Percentiles rank a stretch among this genome's conserved stretches.
These are phyloP conservation scores for Formica aserva DNA, from an alignment of 2,888 invertebrate species.

Conservation along the genomic window DNA sequence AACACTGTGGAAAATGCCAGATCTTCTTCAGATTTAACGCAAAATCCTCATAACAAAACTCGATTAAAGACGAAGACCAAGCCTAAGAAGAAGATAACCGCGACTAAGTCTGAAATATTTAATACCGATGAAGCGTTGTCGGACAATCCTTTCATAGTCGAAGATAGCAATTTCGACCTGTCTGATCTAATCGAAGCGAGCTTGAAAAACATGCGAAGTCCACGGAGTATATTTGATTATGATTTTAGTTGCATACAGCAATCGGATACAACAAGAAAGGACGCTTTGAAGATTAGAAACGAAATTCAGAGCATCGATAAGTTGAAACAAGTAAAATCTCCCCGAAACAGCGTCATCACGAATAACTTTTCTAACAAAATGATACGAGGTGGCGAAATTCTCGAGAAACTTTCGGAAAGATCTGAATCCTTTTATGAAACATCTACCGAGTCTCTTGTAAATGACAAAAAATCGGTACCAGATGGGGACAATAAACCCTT, in stretches of 20 bases:
- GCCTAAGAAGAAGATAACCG: slow-evolving; percentile 56
- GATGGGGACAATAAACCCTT: not conserved
- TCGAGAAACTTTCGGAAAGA: slow-evolving; percentile 68
- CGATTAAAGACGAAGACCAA: slow-evolving; percentile 41
- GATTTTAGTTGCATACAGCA: slow-evolving; percentile 60
- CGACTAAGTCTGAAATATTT: slow-evolving; percentile 63
- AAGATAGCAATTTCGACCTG: slow-evolving; percentile 58
- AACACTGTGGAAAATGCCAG: not conserved
- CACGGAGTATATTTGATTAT: slow-evolving; percentile 67
- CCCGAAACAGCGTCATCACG: not conserved
- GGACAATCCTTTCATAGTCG: slow-evolving; percentile 13
- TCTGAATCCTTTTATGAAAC: slow-evolving; percentile 60
- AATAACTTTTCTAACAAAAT: slow-evolving; percentile 13
- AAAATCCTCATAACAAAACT: not conserved
- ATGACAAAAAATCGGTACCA: not conserved
- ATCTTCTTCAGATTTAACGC: not conserved
- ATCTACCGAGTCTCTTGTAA: slow-evolving; percentile 49
- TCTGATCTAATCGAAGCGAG: slow-evolving; percentile 69
- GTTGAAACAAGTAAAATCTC: not conserved
- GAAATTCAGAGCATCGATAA: slow-evolving; percentile 12
- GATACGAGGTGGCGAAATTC: not conserved
- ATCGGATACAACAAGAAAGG: slow-evolving; percentile 15
- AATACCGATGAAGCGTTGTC: slow-evolving; percentile 28
- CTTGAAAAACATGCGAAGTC: slow-evolving; percentile 65
- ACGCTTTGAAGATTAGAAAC: slow-evolving; percentile 10